Evolutionary conservation across 2,888 invertebrate genomes (phyloP), one percentile per base, ranked within the genome.

Genomic region (Meteorus cinctellus): DNA sequence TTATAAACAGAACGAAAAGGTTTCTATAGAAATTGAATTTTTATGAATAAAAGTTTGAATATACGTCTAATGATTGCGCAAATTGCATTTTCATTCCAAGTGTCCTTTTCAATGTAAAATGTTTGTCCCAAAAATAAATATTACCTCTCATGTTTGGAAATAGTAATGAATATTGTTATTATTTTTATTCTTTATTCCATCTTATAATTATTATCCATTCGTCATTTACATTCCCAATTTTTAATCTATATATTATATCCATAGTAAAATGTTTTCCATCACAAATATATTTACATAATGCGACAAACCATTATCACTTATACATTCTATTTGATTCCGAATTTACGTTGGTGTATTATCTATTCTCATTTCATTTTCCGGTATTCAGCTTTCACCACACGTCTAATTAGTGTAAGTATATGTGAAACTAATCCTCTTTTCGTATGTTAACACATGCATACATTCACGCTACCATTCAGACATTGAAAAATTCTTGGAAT

Each of bases 101-200:
- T 88, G 88, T 87, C 89, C 87, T 89, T 55, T 89, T 88, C 86
- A 86, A 87, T 87, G 88, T 88, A 87, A 84, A 82, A 87, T 85
- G 86, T 88, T 88, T 87, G 85, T 87, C 86, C 87, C 85, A 59
- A 77, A 78, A 78, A 79, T 82, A 82, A 82, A 82, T 80, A 77
- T 79, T 80, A 82, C 79, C 81, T 82, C 81, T 80, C 81, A 88
- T 88, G 88, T 88, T 88, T 86, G 84, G 66, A 73, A 48, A 51
- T 1, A 34, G 67, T 19, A 45, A 63, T 36, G 71, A 41, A 14
- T 72, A 24, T 24, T 19, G 36, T 31, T 31, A 27, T 55, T 73
- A 6, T 6, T 45, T n/a, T 59, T 14, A 31, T 59, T 36, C 29
- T 59, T 10, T 51, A 34, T 59, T 55, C 34, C n/a, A 31, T 36